phyloP scores from a whole-genome alignment of 1,140 invertebrate species.

The Trinorchestia longiramus region DNA sequence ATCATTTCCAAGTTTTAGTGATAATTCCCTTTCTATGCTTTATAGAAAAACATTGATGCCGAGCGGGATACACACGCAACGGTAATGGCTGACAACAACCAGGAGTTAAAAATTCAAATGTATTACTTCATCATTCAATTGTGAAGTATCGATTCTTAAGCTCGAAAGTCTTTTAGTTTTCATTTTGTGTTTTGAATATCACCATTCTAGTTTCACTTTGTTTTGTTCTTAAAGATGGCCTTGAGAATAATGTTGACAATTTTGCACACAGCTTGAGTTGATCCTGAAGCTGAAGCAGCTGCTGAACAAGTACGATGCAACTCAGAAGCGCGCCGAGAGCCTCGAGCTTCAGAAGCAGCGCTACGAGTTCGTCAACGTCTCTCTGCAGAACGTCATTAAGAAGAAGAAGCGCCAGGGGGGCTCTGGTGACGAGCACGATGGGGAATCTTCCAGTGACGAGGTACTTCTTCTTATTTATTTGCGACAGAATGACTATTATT shows the following conservation, averaged over 20 bases:
- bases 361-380: constrained; percentile 82
- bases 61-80: no score
- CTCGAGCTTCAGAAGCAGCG: constrained; percentile 80
- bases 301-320: constrained; percentile 72
- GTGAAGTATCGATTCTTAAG: not conserved
- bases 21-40: no score
- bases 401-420: constrained; percentile 69
- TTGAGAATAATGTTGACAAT: no score
- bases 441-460: constrained; percentile 69
- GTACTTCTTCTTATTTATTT: not conserved
- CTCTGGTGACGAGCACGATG: constrained; percentile 72
- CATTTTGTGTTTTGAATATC: no score
- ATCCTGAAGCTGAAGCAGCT: constrained; percentile 79
- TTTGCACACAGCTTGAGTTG: constrained; percentile 71
- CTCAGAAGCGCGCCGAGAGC: constrained; percentile 75
- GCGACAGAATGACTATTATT: not conserved
- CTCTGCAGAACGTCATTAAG: constrained; percentile 80
- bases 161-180: not conserved
- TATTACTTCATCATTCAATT: no score
- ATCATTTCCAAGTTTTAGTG: no score
- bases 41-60: no score
- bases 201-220: no score
- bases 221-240: no score
- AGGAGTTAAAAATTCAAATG: no score
- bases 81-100: no score